Evolutionary conservation across 2,888 invertebrate species (phyloP), one percentile per base, ranked within the genome.

Genomic region (Alloscopus bannaensis): DNA sequence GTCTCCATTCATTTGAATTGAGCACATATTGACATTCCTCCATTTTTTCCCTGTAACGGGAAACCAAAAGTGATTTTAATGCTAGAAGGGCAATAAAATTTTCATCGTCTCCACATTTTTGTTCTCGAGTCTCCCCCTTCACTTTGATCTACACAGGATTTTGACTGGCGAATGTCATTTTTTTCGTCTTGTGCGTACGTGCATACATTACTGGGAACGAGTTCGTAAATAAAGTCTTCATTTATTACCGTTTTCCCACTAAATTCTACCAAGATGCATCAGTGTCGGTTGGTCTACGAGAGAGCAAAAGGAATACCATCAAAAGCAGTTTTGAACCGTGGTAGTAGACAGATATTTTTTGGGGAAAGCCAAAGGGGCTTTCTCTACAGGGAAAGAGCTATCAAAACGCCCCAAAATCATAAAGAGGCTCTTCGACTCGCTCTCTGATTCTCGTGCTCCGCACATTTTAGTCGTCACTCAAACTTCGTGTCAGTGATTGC

Each of bases 51-150:
- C 4, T 31, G 20, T 55, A 31, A 36, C 26, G 52, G 69, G 40
- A 68, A 55, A 31, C 55, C 20, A 55, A 73, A 73, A 73, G 73
- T 73, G 73, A 66, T 73, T 73, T 73, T 73, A 65, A 73, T 73
- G 65, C 31, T 57, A 57, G 57, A 45, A 65, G 57, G 57, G 65
- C 59, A 73, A 73, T 73, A 73, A 73, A 73, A 73, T 47, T 73
- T 65, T 66, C 64, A 55, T 60, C 36, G 60, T 2, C 20, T 71
- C 26, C 28, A 16, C 47, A 20, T 70, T 65, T 42, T 50, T 65
- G 22, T 24, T 31, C 45, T 16, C 28, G 28, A 26, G 29, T 40
- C 55, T 31, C 40, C 31, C 8, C 26, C 24, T 64, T 20, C 31
- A 36, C 26, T 11, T 20, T 8, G 28, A 3, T 4, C 28, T 11